Conservation (phyloP, 2,888 invertebrate species). For the Thymelicus lineola region DNA sequence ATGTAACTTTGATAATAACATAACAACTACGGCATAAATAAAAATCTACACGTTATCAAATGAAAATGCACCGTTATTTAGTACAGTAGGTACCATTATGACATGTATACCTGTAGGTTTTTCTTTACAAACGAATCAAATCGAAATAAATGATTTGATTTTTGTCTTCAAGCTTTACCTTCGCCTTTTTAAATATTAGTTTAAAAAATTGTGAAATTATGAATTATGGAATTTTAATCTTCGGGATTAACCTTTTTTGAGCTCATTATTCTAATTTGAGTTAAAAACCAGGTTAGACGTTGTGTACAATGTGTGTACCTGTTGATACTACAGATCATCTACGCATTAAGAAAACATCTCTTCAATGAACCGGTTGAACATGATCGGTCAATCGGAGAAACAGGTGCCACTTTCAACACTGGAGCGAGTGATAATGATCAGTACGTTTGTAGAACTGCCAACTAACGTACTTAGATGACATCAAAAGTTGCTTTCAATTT, state of each 20-base stretch:
- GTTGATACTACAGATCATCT: background rate
- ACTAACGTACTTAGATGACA: slow-evolving; percentile 14
- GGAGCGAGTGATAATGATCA: slow-evolving; percentile 14
- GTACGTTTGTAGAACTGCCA: slow-evolving; percentile 7
- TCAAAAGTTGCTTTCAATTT: background rate
- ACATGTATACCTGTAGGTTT: too few species aligned
- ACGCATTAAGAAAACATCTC: background rate
- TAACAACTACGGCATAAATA: background rate
- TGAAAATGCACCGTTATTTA: background rate
- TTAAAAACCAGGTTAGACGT: too few species aligned
- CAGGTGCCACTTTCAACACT: slow-evolving; percentile 22
- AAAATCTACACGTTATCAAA: background rate
- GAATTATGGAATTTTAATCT: too few species aligned
- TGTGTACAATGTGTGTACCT: too few species aligned
- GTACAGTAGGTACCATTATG: too few species aligned
- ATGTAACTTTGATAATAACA: background rate
- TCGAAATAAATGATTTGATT: too few species aligned
- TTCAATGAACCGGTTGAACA: slow-evolving; percentile 1
- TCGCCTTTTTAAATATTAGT: too few species aligned
- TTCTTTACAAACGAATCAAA: too few species aligned
- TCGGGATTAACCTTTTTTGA: too few species aligned
- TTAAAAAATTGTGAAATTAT: too few species aligned
- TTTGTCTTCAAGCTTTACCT: too few species aligned
- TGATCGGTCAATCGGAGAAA: slow-evolving; percentile 12
- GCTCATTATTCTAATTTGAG: too few species aligned